Evolutionary conservation across 30 jellyfish, hydroid and myxozoan species (phyloP).

Genomic region (Aurelia sp.): DNA sequence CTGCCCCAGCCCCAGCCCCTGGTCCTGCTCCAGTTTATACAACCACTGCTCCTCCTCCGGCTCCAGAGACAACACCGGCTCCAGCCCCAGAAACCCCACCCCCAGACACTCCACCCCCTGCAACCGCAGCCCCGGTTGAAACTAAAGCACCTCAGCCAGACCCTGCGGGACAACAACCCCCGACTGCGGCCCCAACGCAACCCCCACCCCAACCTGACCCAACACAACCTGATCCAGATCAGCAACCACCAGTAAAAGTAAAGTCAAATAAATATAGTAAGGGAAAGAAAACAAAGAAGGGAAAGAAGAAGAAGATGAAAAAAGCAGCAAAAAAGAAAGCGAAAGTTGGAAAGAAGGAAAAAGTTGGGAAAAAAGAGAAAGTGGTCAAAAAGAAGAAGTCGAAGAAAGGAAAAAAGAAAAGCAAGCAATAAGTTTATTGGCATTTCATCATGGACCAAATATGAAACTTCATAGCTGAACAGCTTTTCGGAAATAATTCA

Average conservation of each 20-base stretch:
- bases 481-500: too few species aligned
- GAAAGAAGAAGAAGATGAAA: conserved; percentile 15
- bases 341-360: conserved; percentile 49
- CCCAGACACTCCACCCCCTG: conserved; percentile 60
- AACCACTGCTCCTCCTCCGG: conserved; percentile 53
- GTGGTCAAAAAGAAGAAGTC: neutral
- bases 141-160: conserved; percentile 78
- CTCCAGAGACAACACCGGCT: conserved; percentile 38
- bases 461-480: too few species aligned
- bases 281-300: conserved; percentile 9
- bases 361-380: conserved; percentile 8
- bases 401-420: neutral
- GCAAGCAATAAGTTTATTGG: neutral
- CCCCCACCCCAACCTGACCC: conserved; percentile 42
- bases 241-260: conserved; percentile 30
- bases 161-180: conserved; percentile 30
- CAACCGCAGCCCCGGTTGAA: conserved; percentile 61
- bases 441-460: neutral
- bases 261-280: conserved; percentile 34
- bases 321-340: conserved; percentile 46
- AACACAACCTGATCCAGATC: conserved; percentile 29
- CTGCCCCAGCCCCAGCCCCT: conserved; percentile 41
- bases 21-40: conserved; percentile 42
- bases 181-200: conserved; percentile 42
- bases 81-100: conserved; percentile 59